Evolutionary conservation across 2,888 invertebrate species (phyloP).

Genomic region (Cosmopolites sordidus): DNA sequence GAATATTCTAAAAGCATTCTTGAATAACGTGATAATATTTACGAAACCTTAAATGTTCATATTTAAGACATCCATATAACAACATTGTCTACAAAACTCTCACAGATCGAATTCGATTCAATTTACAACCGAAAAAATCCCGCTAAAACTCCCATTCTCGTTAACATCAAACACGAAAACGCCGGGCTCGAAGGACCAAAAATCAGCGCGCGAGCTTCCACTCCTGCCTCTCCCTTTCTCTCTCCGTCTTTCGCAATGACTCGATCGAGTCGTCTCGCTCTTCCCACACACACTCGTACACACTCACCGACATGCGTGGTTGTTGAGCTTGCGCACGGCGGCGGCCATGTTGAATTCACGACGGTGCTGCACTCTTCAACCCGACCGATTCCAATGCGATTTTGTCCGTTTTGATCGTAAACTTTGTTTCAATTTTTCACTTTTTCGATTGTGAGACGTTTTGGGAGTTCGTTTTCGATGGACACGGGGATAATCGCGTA

Average conservation of each 20-base stretch:
- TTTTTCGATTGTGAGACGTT: slow-evolving; percentile 17
- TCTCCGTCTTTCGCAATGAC: neutral
- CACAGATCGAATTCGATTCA: no score
- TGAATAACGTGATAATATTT: no score
- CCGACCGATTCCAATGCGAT: slow-evolving; percentile 26
- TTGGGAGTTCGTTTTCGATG: slow-evolving; percentile 21
- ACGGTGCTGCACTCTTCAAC: slow-evolving; percentile 41
- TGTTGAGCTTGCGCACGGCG: slow-evolving; percentile 29
- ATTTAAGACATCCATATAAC: no score
- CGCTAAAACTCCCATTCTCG: no score
- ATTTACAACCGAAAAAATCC: no score
- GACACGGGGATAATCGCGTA: no score
- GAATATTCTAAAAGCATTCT: no score
- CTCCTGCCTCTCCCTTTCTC: neutral
- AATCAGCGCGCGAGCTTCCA: no score
- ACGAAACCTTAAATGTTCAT: no score
- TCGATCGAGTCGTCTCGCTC: neutral
- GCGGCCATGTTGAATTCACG: slow-evolving; percentile 47
- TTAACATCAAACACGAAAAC: no score
- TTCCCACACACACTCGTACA: slow-evolving; percentile 9
- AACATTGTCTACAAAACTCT: no score
- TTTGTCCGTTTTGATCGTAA: slow-evolving; percentile 22
- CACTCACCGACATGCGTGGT: slow-evolving; percentile 13
- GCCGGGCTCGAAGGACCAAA: no score
- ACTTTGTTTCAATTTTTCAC: slow-evolving; percentile 7